Base-by-base conservation (phyloP, 2,797 vertebrate genomes). In the Sebastes ruberrimus region DNA sequence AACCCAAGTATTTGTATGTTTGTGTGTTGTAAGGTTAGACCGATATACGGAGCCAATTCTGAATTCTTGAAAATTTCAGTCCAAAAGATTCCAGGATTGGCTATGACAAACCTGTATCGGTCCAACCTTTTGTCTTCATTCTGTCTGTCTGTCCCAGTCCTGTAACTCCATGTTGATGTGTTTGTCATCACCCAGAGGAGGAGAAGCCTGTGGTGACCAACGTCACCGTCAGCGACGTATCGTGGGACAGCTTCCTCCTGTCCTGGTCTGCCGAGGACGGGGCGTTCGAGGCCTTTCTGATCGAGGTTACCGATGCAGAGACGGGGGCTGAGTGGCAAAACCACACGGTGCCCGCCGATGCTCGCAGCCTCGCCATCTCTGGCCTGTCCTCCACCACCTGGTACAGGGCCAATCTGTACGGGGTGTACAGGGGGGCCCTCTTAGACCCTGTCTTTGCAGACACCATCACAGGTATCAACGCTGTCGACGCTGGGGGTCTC, bases 381-480 rank as follows among this genome's bases (percentile, higher is more conserved):
- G 96, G 95, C 84, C 96, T 99, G 87, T 95, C 93, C 72, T 94
- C 97, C 22, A 81, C 60, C 88, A 98, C 97, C 71, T 95, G 96
- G 89, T 99, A 99, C 82, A 96, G 86, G 81, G 86, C 97, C 82
- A 95, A 88, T 76, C 92, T 99, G 59, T 95, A 96, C 0, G 97
- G 97, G 82, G 82, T 97, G 81, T 92, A 94, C 92, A 94, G 66
- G 84, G 96, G 95, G 87, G 75, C 78, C 76, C 90, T 92, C 82
- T 96, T 96, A 92, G 97, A 94, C 6, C 95, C 96, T 14, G 94
- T 98, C 82, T 96, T 95, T 94, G 93, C 96, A 70, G 96, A 98
- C 90, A 95, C 94, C 89, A 92, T 92, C 81, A 99, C 98, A 99
- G 98, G 98, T 99, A 99, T 74, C 88, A 56, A 67, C 56, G 49